Evolutionary conservation across 2,888 invertebrate species (phyloP), one percentile per base, ranked within the genome.

Genomic region (Megaustenia siamemsis): DNA sequence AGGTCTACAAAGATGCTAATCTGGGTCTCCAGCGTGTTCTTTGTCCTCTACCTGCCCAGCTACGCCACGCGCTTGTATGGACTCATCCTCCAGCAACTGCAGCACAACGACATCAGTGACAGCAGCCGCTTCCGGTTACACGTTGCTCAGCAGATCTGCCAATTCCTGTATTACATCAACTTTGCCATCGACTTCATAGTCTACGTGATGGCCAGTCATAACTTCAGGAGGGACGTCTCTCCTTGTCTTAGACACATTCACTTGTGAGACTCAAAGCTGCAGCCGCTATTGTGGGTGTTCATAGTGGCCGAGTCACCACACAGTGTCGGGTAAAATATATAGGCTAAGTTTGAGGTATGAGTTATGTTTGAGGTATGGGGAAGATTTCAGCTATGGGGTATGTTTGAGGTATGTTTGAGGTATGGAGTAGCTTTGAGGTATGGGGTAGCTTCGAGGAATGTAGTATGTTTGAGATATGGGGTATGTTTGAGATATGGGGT

Each of bases 11-110:
- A 90, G 35, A 91, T 91, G 90, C 85, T 93, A 69, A 89, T 92
- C 28, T 88, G 91, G 35, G 90, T 93, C 43, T 92, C 92, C 24
- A 90, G 88, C 21, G 89, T 92, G 15, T 91, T 91, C 86, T 87
- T 93, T 8, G 85, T 92, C 24, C 89, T 92, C 12, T 90, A 91
- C 73, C 84, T 93, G 35, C 92, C 92, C 15, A 92, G 91, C 81
- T 90, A 93, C 86, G 91, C 90, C 15, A 88, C 91, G 45, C 85
- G 91, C 15, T 81, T 91, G 68, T 90, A 90, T 84, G 86, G 90
- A 12, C 84, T 90, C 49, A 85, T 92, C 6, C 71, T 88, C 35
- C 69, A 88, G 21, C 71, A 86, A 40, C 83, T 83, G 12, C 68
- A 82, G 4, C 60, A 53, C 0, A 49, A 53, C 32, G 43, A 73